Conservation (phyloP, 2,888 invertebrate species). For the Loripinus fragilis region DNA sequence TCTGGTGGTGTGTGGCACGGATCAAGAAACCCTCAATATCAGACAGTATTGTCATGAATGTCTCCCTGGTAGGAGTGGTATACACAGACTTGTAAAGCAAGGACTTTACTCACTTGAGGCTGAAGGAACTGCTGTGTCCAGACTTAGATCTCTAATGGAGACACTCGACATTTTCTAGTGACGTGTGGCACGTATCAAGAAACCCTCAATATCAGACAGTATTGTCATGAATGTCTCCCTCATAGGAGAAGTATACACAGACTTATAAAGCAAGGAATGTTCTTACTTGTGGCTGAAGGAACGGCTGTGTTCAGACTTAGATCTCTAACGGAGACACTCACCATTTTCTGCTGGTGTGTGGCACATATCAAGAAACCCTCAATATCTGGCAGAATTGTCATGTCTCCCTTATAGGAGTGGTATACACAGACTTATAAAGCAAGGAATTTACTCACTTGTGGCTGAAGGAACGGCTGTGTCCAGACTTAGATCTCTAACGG, state of each 20-base stretch:
- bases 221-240: conserved; percentile 78
- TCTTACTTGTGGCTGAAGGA: conserved; percentile 60
- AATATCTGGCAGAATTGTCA: too few species aligned
- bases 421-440: too few species aligned
- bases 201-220: conserved; percentile 79
- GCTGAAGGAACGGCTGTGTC: conserved; percentile 72
- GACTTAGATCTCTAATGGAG: conserved; percentile 82
- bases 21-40: conserved; percentile 85
- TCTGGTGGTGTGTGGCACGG: conserved; percentile 89
- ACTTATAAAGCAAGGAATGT: too few species aligned
- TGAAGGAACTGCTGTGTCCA: conserved; percentile 74
- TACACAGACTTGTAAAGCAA: too few species aligned
- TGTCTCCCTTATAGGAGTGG: too few species aligned
- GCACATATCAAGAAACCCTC: conserved; percentile 88
- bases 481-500: conserved; percentile 80
- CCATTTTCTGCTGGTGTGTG: conserved; percentile 87
- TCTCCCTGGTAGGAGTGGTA: too few species aligned
- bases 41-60: too few species aligned
- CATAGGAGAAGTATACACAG: conserved; percentile 70
- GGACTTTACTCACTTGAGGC: conserved; percentile 52
- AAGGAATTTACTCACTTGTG: conserved; percentile 49
- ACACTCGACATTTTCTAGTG: conserved; percentile 87
- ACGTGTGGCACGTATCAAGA: conserved; percentile 89
- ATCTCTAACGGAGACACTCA: conserved; percentile 85
- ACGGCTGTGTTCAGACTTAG: conserved; percentile 76